phyloP scores from a whole-genome alignment of 1,140 invertebrate genomes.

The Littorina saxatilis region DNA sequence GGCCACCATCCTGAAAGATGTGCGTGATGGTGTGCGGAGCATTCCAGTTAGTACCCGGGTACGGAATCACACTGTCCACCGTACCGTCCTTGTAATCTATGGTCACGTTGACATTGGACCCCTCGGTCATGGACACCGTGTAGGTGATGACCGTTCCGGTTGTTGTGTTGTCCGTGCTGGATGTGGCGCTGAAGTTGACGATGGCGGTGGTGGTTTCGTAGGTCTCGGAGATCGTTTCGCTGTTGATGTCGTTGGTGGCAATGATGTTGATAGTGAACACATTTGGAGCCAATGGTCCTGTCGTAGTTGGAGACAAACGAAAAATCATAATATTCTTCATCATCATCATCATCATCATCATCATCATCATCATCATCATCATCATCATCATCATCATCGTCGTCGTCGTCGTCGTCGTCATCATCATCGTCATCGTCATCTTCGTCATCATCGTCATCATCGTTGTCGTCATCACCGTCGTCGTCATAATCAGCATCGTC shows the following conservation, averaged over 20 bases:
- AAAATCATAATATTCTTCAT: no score
- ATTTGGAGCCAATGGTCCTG: neutral
- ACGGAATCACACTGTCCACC: conserved; percentile 19
- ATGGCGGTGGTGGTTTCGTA: conserved; percentile 58
- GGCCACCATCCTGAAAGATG: conserved; percentile 53
- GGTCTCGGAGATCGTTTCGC: conserved; percentile 25
- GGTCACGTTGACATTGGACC: conserved; percentile 59
- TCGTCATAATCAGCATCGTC: neutral
- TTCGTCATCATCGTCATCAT: no score
- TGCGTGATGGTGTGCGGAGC: conserved; percentile 44
- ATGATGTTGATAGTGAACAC: conserved; percentile 45
- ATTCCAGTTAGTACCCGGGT: conserved; percentile 25
- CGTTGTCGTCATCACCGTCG: no score
- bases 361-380: conserved; percentile 10
- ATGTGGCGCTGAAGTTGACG: conserved; percentile 3
- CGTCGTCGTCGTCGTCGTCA: neutral
- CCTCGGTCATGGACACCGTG: conserved; percentile 45
- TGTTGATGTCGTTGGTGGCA: conserved; percentile 53
- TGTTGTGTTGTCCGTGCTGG: conserved; percentile 30
- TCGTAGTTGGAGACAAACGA: neutral
- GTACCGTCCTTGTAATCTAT: conserved; percentile 58
- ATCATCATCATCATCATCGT: conserved; percentile 10
- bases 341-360: conserved; percentile 10
- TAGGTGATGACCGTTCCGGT: conserved; percentile 39
- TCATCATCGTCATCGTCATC: neutral